These are phyloP conservation scores for Acropternis orthonyx DNA, from an alignment of 2,797 vertebrate species.

Conservation along the genomic window DNA sequence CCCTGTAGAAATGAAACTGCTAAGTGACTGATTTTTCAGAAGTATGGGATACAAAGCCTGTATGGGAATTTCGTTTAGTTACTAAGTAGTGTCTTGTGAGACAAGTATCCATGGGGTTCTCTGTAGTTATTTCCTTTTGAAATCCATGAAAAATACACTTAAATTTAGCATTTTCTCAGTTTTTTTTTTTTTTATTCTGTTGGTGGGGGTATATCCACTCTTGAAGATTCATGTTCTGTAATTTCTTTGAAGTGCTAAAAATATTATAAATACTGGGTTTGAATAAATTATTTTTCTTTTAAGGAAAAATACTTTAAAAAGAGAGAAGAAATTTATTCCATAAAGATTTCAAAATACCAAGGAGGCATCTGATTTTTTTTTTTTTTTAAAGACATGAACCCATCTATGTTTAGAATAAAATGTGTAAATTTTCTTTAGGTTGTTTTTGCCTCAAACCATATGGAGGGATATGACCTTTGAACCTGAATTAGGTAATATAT, in stretches of 20 bases:
- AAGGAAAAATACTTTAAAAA: background rate
- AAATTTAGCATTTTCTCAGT: no score
- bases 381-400: background rate
- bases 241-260: background rate
- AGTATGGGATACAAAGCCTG: no score
- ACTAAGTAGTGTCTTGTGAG: no score
- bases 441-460: background rate
- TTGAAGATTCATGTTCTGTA: background rate
- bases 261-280: background rate
- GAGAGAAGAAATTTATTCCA: background rate
- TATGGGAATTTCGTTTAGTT: no score
- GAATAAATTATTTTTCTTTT: background rate
- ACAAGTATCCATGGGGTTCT: no score
- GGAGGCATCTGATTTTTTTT: rapidly evolving
- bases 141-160: background rate
- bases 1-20: no score
- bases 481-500: background rate
- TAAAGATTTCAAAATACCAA: background rate
- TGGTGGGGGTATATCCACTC: background rate
- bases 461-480: background rate
- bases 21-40: no score
- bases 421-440: background rate
- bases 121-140: background rate
- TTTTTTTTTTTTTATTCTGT: background rate
- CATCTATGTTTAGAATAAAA: background rate